Base-by-base conservation (phyloP, 2,888 invertebrate genomes). In the Lepetodrilus schrolli region DNA sequence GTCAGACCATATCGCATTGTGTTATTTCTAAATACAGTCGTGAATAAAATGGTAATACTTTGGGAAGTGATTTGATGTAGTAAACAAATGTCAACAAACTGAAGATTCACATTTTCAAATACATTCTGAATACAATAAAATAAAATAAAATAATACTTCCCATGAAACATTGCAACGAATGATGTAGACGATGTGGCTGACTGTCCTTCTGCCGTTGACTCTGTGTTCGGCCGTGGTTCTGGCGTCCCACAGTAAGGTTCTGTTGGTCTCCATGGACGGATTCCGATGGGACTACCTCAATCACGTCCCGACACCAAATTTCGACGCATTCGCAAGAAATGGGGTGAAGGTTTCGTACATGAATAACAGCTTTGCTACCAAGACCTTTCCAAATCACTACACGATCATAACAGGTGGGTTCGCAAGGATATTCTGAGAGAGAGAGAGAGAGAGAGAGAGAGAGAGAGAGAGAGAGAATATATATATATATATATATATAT, bases 341-440 rank as follows among this genome's bases (percentile, higher is more conserved):
- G 94, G 94, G 2, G 92, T 93, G 1, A 91, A 92, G 75, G 91
- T 93, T 0, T 92, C 93, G 70, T 93, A 93, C 48, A 80, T 88
- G 73, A 84, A 83, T 74, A 85, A 80, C 69, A 78, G 84, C 0
- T 88, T 88, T 68, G 80, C 83, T 4, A 94, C 94, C 0, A 94
- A 94, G 90, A 95, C 94, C 0, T 94, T 94, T 86, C 93, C 94
- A 0, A 94, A 94, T 90, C 94, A 95, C 89, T 93, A 94, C 84
- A 92, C 93, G 0, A 94, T 94, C 73, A 93, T 93, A 0, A 95
- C 89, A 78, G 86, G 87, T 87, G 79, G 73, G 75, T 93, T 93
- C n/a, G n/a, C n/a, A n/a, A n/a, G n/a, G n/a, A n/a, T n/a, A n/a
- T n/a, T n/a, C n/a, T n/a, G 21, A 36, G 21, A 51, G 0, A 20